Evolutionary conservation across 2,113 vertebrate species (phyloP).

Genomic region (Oreochromis aureus): DNA sequence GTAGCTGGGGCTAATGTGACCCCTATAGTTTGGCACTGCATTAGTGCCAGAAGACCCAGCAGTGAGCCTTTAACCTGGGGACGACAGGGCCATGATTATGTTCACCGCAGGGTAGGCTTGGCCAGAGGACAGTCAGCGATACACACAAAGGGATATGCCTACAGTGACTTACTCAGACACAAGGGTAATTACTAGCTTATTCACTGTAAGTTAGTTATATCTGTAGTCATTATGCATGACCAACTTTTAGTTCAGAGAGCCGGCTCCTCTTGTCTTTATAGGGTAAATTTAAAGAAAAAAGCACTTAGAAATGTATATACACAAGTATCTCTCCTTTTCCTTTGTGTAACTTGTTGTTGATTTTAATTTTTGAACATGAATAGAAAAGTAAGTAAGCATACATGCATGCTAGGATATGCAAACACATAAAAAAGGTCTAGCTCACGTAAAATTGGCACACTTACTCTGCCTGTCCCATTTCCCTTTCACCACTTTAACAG

Average conservation of each 20-base stretch:
- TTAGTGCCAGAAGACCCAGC: slow-evolving; percentile 66
- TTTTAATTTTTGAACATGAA: background rate
- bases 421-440: background rate
- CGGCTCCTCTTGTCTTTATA: background rate
- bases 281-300: background rate
- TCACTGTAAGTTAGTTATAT: background rate
- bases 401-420: background rate
- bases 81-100: slow-evolving; percentile 66
- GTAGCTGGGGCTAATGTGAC: slow-evolving; percentile 51
- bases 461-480: slow-evolving; percentile 16
- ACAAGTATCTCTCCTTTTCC: background rate
- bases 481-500: background rate
- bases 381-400: background rate
- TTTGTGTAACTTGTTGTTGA: background rate
- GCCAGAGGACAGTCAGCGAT: slow-evolving; percentile 29
- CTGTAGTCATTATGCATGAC: background rate
- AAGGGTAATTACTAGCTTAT: slow-evolving; percentile 14
- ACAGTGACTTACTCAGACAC: slow-evolving; percentile 24
- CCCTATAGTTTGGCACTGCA: slow-evolving; percentile 63
- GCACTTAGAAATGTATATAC: background rate
- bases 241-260: background rate
- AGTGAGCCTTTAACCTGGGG: slow-evolving; percentile 65
- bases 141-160: slow-evolving; percentile 28
- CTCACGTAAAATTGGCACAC: slow-evolving; percentile 15
- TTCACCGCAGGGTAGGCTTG: slow-evolving; percentile 50